Percentiles rank a stretch among this genome's conserved stretches.
phyloP scores from a whole-genome alignment of 2,113 vertebrate genomes.

The Boulengeromyrus knoepffleri region DNA sequence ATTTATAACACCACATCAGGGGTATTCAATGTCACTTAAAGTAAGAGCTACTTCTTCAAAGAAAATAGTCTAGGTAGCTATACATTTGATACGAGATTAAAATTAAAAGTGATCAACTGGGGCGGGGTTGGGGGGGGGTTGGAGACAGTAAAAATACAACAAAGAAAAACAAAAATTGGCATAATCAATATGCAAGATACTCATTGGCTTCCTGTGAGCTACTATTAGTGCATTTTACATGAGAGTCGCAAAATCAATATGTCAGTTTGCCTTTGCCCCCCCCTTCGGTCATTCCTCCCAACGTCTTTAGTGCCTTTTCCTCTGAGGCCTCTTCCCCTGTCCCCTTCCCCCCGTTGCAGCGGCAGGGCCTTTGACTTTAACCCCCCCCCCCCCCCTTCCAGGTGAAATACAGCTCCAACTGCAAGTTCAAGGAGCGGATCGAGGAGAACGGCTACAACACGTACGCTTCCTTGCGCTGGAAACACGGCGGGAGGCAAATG shows the following conservation, averaged over 20 bases:
- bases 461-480: constrained; percentile 78
- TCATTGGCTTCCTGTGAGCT: not conserved
- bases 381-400: constrained; percentile 37
- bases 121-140: no score
- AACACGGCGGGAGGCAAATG: constrained; percentile 74
- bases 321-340: no score
- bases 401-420: constrained; percentile 78
- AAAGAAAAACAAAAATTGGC: not conserved
- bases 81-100: not conserved
- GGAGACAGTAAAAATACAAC: not conserved
- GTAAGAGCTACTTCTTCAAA: not conserved
- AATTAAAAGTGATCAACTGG: not conserved
- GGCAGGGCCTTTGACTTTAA: not conserved
- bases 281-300: not conserved
- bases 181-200: not conserved
- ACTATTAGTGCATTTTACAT: not conserved
- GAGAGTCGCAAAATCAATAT: not conserved
- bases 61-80: not conserved
- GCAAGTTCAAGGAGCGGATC: constrained; percentile 84
- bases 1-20: not conserved
- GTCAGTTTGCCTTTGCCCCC: not conserved
- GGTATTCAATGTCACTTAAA: not conserved
- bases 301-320: not conserved
- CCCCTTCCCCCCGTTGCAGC: no score
- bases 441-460: constrained; percentile 94